Percentiles rank a stretch among this genome's conserved stretches.
Conservation (phyloP, 2,113 vertebrate genomes). For the Poicephalus meyeri region DNA sequence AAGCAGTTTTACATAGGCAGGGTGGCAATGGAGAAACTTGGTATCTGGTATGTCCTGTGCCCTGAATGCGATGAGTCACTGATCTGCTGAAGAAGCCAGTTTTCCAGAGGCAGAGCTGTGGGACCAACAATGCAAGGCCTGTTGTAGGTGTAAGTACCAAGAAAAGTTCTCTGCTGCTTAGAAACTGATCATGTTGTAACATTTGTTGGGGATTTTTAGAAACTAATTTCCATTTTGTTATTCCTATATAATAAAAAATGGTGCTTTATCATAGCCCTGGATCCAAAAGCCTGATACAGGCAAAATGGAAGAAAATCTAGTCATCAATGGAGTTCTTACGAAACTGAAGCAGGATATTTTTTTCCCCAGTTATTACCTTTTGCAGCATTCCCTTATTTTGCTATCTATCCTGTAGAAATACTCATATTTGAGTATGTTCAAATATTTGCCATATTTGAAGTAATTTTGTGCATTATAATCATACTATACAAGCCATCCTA, state of each 20-base stretch:
- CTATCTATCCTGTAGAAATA: neutral
- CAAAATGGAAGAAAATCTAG: neutral
- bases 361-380: neutral
- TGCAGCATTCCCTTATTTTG: neutral
- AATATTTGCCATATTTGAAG: neutral
- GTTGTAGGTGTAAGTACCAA: neutral
- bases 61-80: neutral
- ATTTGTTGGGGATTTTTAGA: neutral
- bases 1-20: neutral
- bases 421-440: neutral
- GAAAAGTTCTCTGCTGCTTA: neutral
- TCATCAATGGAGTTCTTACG: neutral
- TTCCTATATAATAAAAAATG: neutral
- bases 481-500: neutral
- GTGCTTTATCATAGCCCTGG: accelerated
- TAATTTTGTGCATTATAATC: neutral
- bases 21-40: neutral
- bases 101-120: neutral
- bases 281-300: neutral
- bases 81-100: neutral
- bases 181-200: neutral
- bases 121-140: neutral
- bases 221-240: neutral
- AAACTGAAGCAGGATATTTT: neutral
- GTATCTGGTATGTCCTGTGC: neutral